phyloP scores from a whole-genome alignment of 2,797 vertebrate species.

The Peromyscus melanophrys region DNA sequence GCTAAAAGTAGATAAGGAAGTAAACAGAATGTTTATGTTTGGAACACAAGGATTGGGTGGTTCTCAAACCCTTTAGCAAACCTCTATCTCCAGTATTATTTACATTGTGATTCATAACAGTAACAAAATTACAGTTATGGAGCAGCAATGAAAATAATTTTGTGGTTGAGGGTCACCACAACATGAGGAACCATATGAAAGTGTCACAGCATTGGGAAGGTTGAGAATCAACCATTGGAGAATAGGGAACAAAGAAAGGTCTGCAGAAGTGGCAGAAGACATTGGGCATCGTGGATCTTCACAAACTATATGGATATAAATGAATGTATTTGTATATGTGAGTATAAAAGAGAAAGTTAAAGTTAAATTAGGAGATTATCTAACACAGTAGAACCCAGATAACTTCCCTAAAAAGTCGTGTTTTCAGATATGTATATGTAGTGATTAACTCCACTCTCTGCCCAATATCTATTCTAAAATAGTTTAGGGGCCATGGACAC shows the following conservation, averaged over 20 bases:
- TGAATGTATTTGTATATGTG: neutral
- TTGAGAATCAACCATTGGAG: neutral
- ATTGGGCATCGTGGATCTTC: neutral
- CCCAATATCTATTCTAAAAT: slow-evolving; percentile 31
- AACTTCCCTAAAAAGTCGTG: neutral
- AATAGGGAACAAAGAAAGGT: neutral
- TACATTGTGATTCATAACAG: neutral
- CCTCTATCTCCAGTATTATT: neutral
- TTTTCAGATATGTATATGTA: slow-evolving; percentile 16
- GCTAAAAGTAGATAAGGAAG: neutral
- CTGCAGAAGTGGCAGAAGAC: neutral
- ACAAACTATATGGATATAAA: neutral
- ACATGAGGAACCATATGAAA: neutral
- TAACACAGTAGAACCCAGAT: neutral
- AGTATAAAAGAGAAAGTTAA: neutral
- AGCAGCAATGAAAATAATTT: neutral
- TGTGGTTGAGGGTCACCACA: neutral
- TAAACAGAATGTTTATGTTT: neutral
- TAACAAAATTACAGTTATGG: neutral
- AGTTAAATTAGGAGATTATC: neutral
- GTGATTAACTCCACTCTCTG: neutral
- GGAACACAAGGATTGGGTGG: neutral
- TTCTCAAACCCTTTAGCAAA: neutral
- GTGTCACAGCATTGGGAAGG: neutral
- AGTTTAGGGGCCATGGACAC: neutral